phyloP scores from a whole-genome alignment of 2,797 vertebrate genomes.

The Poecilia picta region DNA sequence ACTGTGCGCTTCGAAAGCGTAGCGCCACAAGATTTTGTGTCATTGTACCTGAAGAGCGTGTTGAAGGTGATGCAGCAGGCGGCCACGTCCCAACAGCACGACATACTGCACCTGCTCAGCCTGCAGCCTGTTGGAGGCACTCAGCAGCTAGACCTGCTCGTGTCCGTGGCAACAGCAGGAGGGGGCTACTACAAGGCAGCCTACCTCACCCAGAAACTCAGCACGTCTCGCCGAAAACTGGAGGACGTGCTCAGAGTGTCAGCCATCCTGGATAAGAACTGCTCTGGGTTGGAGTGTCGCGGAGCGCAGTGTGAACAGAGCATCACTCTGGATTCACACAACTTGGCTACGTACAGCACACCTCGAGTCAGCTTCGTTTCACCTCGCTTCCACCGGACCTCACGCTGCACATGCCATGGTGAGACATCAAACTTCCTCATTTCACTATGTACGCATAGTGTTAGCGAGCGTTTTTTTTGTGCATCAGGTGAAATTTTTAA shows the following conservation, averaged over 20 bases:
- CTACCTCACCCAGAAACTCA: conserved; percentile 96
- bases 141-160: conserved; percentile 92
- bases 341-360: conserved; percentile 93
- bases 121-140: conserved; percentile 92
- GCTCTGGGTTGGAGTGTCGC: conserved; percentile 93
- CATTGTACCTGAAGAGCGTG: conserved; percentile 87
- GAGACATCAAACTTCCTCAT: conserved; percentile 10
- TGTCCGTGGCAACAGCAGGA: conserved; percentile 86
- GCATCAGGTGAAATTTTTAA: not conserved
- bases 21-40: conserved; percentile 92
- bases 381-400: conserved; percentile 90
- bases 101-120: conserved; percentile 91
- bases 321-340: conserved; percentile 91
- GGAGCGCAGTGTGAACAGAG: conserved; percentile 93
- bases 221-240: conserved; percentile 87
- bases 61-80: conserved; percentile 85
- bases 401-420: conserved; percentile 88
- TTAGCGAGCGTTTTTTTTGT: not conserved
- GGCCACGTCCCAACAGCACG: conserved; percentile 87
- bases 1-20: conserved; percentile 94
- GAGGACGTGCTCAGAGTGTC: conserved; percentile 92
- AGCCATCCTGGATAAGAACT: conserved; percentile 96
- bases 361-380: conserved; percentile 93
- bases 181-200: conserved; percentile 92
- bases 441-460: not conserved